Percentiles rank a stretch among this genome's conserved stretches.
Evolutionary conservation across 2,888 invertebrate species (phyloP).

Genomic region (Tipula helvola): DNA sequence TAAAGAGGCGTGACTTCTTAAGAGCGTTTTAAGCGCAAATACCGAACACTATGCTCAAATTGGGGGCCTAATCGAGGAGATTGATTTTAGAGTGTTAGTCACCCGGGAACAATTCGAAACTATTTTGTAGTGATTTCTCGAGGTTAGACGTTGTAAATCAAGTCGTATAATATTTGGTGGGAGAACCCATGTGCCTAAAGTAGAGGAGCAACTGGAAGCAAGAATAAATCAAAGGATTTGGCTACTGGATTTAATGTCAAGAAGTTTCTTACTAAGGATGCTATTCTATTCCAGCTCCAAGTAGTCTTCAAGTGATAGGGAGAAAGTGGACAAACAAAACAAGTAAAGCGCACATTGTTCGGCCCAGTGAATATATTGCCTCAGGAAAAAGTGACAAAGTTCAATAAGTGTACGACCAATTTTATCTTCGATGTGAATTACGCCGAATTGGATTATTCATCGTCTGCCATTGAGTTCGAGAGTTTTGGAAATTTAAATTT

Average conservation of each 20-base stretch:
- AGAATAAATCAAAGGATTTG: constrained; percentile 67
- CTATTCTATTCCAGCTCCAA: constrained; percentile 82
- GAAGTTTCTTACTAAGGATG: constrained; percentile 86
- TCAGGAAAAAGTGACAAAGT: constrained; percentile 96
- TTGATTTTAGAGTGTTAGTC: constrained; percentile 72
- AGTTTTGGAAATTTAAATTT: constrained; percentile 63
- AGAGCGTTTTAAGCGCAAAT: constrained; percentile 94
- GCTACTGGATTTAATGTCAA: constrained; percentile 97
- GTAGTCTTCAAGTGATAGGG: constrained; percentile 52
- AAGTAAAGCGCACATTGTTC: constrained; percentile 78
- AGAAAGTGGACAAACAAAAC: constrained; percentile 30
- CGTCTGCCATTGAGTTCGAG: constrained; percentile 48
- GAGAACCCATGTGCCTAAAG: constrained; percentile 72
- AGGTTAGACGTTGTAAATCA: constrained; percentile 58
- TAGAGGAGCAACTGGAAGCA: constrained; percentile 62
- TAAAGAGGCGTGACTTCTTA: constrained; percentile 91
- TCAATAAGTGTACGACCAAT: constrained; percentile 87
- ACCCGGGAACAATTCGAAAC: constrained; percentile 77
- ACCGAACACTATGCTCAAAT: constrained; percentile 88
- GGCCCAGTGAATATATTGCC: constrained; percentile 88
- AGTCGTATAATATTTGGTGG: constrained; percentile 49
- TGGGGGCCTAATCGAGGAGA: constrained; percentile 88
- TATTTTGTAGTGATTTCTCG: constrained; percentile 71
- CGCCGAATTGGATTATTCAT: constrained; percentile 64
- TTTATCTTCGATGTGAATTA: constrained; percentile 87